Conservation (phyloP, 2,113 vertebrate species). For the Pterocles gutturalis region DNA sequence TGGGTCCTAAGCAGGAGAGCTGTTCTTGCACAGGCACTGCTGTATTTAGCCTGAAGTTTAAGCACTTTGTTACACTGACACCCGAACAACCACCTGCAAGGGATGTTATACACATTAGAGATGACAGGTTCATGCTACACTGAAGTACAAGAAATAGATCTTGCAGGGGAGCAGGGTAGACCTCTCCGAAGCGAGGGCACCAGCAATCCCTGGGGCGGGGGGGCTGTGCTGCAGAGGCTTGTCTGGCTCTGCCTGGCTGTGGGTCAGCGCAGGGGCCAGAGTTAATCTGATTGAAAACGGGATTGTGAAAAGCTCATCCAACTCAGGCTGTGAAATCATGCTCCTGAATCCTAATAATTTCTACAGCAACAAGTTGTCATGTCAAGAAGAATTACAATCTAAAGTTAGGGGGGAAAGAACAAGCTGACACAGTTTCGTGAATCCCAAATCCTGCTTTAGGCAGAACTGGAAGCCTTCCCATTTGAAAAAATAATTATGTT, state of each 20-base stretch:
- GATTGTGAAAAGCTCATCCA: constrained; percentile 32
- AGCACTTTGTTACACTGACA: neutral
- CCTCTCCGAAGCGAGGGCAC: accelerated
- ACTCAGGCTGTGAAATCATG: constrained; percentile 38
- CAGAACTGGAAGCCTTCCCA: neutral
- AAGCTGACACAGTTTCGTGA: neutral
- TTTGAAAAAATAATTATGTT: neutral
- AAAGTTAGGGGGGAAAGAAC: neutral
- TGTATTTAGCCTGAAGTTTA: neutral
- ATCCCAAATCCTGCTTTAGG: neutral
- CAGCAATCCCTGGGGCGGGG: neutral
- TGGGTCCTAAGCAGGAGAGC: neutral
- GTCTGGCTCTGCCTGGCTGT: accelerated
- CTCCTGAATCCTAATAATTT: constrained; percentile 10
- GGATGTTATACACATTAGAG: neutral
- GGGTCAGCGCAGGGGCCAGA: neutral
- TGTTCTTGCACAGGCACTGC: neutral
- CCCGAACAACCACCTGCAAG: neutral
- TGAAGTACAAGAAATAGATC: neutral
- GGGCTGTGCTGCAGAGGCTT: neutral
- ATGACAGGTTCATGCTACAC: accelerated
- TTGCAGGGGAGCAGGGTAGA: neutral
- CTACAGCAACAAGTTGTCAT: neutral
- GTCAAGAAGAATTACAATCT: neutral
- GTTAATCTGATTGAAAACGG: constrained; percentile 25